phyloP scores from a whole-genome alignment of 2,797 vertebrate species.

The Darevskia mixta region DNA sequence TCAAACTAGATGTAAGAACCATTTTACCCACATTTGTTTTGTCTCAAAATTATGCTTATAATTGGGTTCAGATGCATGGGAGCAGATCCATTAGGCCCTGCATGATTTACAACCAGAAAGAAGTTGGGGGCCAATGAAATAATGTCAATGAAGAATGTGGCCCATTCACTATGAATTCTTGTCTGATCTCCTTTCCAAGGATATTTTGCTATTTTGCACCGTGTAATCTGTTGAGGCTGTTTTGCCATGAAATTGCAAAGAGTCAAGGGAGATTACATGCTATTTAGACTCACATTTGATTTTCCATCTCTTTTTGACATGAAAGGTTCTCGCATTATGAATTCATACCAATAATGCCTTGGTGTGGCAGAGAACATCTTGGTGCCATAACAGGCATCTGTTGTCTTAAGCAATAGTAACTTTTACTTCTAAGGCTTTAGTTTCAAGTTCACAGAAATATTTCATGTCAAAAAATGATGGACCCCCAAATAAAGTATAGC shows the following conservation, averaged over 20 bases:
- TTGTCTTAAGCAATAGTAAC: background rate
- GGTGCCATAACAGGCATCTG: background rate
- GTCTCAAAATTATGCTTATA: background rate
- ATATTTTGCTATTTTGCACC: background rate
- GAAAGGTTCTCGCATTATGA: constrained; percentile 50
- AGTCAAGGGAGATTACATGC: constrained; percentile 36
- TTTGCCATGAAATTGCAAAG: constrained; percentile 47
- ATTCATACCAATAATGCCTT: constrained; percentile 1
- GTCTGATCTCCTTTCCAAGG: background rate
- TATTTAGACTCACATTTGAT: constrained; percentile 50
- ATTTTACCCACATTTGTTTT: background rate
- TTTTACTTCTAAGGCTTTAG: background rate
- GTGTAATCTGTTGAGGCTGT: constrained; percentile 31
- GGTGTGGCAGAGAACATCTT: constrained; percentile 28
- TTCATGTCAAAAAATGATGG: background rate
- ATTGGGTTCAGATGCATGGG: background rate
- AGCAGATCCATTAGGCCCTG: background rate
- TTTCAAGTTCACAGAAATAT: constrained; percentile 1
- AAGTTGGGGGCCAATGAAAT: background rate
- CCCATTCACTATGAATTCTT: constrained; percentile 36
- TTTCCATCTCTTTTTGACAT: constrained; percentile 44
- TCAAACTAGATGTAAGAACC: background rate
- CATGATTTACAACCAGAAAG: background rate
- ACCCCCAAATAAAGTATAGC: background rate
- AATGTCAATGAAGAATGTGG: constrained; percentile 30